phyloP scores from a whole-genome alignment of 2,113 vertebrate species.

The Cathartes aura region DNA sequence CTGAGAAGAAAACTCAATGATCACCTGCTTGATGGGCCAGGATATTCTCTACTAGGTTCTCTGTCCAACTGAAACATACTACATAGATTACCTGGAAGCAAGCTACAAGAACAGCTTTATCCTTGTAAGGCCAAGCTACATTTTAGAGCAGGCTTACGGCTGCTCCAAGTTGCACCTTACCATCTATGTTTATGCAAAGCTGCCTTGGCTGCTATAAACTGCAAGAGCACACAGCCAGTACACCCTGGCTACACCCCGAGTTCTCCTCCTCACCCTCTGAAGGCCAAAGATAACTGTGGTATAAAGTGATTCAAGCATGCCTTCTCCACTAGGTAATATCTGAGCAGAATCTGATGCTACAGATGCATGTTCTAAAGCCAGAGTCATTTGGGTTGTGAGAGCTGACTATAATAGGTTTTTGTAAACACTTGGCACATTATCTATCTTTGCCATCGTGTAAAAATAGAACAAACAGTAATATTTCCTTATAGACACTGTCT shows the following conservation, averaged over 20 bases:
- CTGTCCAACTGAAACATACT: neutral
- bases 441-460: neutral
- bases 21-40: neutral
- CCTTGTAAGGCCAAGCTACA: neutral
- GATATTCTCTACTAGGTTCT: neutral
- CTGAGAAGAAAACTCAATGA: neutral
- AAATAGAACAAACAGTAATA: neutral
- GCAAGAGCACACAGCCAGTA: neutral
- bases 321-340: neutral
- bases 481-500: neutral
- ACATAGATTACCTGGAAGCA: neutral
- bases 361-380: neutral
- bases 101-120: neutral
- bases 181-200: neutral
- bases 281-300: slow-evolving; percentile 10
- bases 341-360: neutral
- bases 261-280: neutral
- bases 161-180: neutral
- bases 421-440: neutral
- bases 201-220: neutral
- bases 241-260: neutral
- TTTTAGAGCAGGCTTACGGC: neutral
- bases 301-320: neutral
- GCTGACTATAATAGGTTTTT: neutral
- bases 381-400: neutral